Evolutionary conservation across 2,888 invertebrate genomes (phyloP).

Genomic region (Theodoxus fluviatilis): DNA sequence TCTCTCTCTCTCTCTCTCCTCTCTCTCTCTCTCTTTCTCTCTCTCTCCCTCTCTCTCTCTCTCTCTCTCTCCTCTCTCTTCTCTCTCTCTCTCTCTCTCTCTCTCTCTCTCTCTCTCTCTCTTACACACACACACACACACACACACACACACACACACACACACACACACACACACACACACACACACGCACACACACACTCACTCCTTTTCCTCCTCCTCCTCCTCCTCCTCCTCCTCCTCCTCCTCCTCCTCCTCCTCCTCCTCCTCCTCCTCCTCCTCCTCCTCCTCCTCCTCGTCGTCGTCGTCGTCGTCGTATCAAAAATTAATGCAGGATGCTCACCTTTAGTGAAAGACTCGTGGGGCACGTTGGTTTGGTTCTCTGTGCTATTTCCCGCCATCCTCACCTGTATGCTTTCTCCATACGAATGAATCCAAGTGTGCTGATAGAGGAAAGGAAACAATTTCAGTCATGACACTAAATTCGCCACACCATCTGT

Average conservation of each 20-base stretch:
- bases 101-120: not conserved
- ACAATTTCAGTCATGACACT: no score
- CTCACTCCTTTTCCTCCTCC: not conserved
- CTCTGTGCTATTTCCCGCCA: no score
- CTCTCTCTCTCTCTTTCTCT: not conserved
- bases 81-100: not conserved
- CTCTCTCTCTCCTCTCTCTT: not conserved
- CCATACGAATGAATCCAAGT: no score
- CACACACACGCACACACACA: constrained; percentile 14
- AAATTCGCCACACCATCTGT: no score
- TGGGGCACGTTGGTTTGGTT: no score
- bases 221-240: not conserved
- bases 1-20: constrained; percentile 10
- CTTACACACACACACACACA: constrained; percentile 1
- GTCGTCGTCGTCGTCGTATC: not conserved
- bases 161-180: constrained; percentile 15
- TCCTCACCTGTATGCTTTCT: no score
- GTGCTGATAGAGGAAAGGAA: not conserved
- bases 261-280: not conserved
- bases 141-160: constrained; percentile 6
- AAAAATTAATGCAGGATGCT: no score
- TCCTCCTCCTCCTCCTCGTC: not conserved
- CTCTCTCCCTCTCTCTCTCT: not conserved
- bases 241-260: not conserved
- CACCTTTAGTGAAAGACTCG: no score